A percentile compares a stretch with the other conserved stretches of the same genome.
Conservation (phyloP, 2,888 invertebrate genomes). For the Platypus cylindrus region DNA sequence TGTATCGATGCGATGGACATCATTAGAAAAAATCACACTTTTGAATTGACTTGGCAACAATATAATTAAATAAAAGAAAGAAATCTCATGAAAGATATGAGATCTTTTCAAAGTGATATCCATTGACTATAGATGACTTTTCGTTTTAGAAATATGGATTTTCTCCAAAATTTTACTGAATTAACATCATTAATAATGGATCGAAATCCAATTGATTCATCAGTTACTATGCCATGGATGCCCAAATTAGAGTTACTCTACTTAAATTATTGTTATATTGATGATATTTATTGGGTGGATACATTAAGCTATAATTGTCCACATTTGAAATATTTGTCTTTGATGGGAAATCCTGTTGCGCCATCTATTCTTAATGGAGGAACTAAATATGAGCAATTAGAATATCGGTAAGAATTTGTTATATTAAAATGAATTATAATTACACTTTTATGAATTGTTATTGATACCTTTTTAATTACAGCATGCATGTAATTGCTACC, state of each 20-base stretch:
- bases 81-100: neutral
- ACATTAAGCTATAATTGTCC: constrained; percentile 59
- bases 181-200: constrained; percentile 70
- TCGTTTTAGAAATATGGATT: constrained; percentile 54
- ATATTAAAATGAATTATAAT: neutral
- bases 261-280: constrained; percentile 50
- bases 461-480: constrained; percentile 24
- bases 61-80: neutral
- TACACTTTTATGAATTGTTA: neutral
- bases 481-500: constrained; percentile 61
- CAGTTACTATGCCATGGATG: constrained; percentile 58
- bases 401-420: constrained; percentile 49
- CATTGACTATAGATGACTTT: constrained; percentile 6
- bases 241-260: constrained; percentile 65
- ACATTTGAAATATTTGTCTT: constrained; percentile 58
- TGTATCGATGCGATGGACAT: too few species aligned
- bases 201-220: constrained; percentile 55
- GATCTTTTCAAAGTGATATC: too few species aligned
- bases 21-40: too few species aligned
- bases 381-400: constrained; percentile 59
- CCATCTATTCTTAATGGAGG: constrained; percentile 67
- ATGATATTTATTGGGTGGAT: constrained; percentile 51
- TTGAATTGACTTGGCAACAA: too few species aligned
- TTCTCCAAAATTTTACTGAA: constrained; percentile 56
- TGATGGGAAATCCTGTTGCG: constrained; percentile 78